Percentiles rank a stretch among this genome's conserved stretches.
phyloP scores from a whole-genome alignment of 2,888 invertebrate species.

The Antheraea assamensis region DNA sequence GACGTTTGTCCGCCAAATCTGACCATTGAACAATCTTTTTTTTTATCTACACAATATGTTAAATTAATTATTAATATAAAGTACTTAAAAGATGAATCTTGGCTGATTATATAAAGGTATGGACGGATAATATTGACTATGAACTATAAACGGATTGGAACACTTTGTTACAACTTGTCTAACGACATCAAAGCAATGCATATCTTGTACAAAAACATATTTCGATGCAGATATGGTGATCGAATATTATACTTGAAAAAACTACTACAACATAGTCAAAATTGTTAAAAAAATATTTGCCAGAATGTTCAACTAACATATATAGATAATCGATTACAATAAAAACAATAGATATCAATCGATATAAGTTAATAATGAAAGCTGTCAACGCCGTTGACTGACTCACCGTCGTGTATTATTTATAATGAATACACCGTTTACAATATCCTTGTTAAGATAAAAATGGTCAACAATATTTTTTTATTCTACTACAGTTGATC shows the following conservation, averaged over 20 bases:
- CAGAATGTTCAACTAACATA: background rate
- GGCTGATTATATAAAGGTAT: background rate
- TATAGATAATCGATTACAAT: background rate
- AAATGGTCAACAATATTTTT: too few relatives aligned
- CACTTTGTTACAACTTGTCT: background rate
- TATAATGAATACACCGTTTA: background rate
- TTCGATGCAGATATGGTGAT: background rate
- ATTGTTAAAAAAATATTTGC: too few relatives aligned
- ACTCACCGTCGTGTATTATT: background rate
- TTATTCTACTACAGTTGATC: too few relatives aligned
- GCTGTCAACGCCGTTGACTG: background rate
- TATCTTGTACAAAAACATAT: background rate
- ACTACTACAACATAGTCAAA: background rate
- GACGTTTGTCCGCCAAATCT: too few relatives aligned
- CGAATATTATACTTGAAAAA: background rate
- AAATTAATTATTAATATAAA: background rate
- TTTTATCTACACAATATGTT: background rate
- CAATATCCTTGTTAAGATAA: background rate
- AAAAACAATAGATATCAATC: background rate
- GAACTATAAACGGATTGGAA: background rate
- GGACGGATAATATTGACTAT: background rate
- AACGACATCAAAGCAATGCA: background rate
- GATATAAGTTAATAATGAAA: background rate
- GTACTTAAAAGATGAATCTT: background rate
- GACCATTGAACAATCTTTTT: background rate